Conservation (phyloP, 2,888 invertebrate genomes). For the Callimorpha dominula region DNA sequence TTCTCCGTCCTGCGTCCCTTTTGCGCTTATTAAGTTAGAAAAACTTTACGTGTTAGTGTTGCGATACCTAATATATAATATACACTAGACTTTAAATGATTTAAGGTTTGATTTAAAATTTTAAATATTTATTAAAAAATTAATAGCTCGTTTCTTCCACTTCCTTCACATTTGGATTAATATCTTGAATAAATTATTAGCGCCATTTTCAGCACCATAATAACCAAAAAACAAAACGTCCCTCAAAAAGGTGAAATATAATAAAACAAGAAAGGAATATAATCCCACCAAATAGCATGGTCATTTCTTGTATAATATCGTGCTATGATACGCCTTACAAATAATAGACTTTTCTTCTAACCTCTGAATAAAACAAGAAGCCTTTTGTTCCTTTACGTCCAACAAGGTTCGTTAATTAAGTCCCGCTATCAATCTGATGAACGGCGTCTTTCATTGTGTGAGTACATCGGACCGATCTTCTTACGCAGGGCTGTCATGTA, state of each 20-base stretch:
- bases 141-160: too few species aligned
- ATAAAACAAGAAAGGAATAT: background rate
- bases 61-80: too few species aligned
- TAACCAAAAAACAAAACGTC: too few species aligned
- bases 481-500: constrained; percentile 13
- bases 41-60: too few species aligned
- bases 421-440: constrained; percentile 55
- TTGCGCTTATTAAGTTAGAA: too few species aligned
- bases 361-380: constrained; percentile 17
- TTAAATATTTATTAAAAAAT: too few species aligned
- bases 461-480: constrained; percentile 41
- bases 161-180: too few species aligned
- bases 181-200: too few species aligned
- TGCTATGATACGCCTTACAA: constrained; percentile 10
- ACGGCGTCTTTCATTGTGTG: constrained; percentile 49
- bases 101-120: too few species aligned
- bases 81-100: too few species aligned
- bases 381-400: constrained; percentile 22
- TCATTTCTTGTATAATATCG: constrained; percentile 6
- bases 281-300: background rate
- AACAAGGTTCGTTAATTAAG: constrained; percentile 58
- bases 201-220: too few species aligned
- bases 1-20: too few species aligned
- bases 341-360: constrained; percentile 14
- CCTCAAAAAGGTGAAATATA: background rate